Evolutionary conservation across 2,797 vertebrate species (phyloP).

Genomic region (Anniella stebbinsi): DNA sequence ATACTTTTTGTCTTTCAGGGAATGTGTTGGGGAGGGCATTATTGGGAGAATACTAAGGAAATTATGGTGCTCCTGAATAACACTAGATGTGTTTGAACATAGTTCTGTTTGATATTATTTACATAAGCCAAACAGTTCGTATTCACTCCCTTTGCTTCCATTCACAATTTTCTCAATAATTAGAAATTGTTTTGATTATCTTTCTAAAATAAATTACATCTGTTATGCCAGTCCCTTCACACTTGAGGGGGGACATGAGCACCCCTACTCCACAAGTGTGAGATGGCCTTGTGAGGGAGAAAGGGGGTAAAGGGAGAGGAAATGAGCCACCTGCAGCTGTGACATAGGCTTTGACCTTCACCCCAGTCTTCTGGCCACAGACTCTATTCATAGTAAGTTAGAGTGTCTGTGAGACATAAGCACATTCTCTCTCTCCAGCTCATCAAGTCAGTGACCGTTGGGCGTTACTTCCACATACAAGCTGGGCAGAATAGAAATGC

Average conservation of each 20-base stretch:
- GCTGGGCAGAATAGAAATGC: conserved; percentile 91
- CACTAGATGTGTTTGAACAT: not conserved
- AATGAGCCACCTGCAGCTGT: conserved; percentile 91
- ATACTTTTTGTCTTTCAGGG: not conserved
- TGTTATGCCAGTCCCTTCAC: conserved; percentile 42
- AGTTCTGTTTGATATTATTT: not conserved
- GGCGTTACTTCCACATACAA: conserved; percentile 92
- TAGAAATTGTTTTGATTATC: not conserved
- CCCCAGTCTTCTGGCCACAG: conserved; percentile 81
- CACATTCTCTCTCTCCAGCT: conserved; percentile 80
- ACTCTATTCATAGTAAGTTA: conserved; percentile 80
- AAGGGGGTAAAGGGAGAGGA: conserved; percentile 75
- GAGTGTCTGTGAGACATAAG: conserved; percentile 82
- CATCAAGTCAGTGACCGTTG: conserved; percentile 84
- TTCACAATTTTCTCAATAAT: not conserved
- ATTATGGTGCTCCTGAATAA: not conserved
- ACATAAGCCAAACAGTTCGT: not conserved
- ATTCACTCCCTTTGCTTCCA: not conserved
- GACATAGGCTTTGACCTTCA: conserved; percentile 94
- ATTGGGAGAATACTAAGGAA: not conserved
- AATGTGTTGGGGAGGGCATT: not conserved
- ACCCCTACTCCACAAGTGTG: conserved; percentile 27
- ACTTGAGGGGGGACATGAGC: conserved; percentile 21
- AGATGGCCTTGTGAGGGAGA: conserved; percentile 47
- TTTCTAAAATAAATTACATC: conserved; percentile 9